A percentile compares a stretch with the other conserved stretches of the same genome.
Conservation (phyloP, 2,113 vertebrate genomes). For the Engystomops pustulosus region DNA sequence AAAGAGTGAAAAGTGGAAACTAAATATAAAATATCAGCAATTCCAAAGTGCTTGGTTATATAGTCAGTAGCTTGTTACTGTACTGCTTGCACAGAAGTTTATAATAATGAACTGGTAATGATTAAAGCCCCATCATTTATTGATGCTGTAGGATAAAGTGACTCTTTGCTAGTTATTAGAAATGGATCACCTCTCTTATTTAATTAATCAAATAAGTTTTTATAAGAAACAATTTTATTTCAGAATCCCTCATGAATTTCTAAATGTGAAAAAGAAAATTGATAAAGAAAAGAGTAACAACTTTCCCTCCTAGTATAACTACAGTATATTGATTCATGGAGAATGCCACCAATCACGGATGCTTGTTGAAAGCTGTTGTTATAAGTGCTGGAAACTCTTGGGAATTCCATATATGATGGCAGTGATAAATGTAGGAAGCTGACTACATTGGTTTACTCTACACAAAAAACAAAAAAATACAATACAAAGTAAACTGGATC, state of each 20-base stretch:
- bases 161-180: slow-evolving; percentile 38
- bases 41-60: slow-evolving; percentile 21
- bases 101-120: slow-evolving; percentile 41
- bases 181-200: not conserved
- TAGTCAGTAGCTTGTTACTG: slow-evolving; percentile 42
- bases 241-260: not conserved
- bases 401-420: not conserved
- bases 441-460: not conserved
- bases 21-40: slow-evolving; percentile 53
- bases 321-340: not conserved
- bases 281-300: not conserved
- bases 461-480: not conserved
- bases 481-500: not conserved
- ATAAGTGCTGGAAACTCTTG: not conserved
- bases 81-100: slow-evolving; percentile 9
- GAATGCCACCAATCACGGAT: not conserved
- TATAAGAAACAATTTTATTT: not conserved
- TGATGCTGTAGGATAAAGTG: slow-evolving; percentile 41
- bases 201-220: not conserved
- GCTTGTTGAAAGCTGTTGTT: not conserved
- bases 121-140: slow-evolving; percentile 54
- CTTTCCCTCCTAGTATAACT: not conserved
- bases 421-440: not conserved
- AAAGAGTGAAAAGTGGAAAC: slow-evolving; percentile 49
- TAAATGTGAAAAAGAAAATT: not conserved